These are phyloP conservation scores for Drosophila ezoana DNA, from an alignment of 2,888 invertebrate species.

Conservation along the genomic window DNA sequence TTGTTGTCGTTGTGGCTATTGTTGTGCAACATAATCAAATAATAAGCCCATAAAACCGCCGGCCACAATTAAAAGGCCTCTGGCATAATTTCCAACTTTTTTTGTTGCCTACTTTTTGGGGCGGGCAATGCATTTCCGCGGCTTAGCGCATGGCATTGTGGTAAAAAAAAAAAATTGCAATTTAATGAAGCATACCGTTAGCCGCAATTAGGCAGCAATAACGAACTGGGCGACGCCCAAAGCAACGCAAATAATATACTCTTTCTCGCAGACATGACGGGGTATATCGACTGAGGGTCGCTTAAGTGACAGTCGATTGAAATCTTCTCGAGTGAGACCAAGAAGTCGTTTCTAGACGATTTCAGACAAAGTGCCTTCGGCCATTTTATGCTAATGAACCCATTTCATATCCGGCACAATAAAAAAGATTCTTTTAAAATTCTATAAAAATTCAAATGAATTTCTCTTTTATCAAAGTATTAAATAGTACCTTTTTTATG, in stretches of 20 bases:
- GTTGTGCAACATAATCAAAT: slow-evolving; percentile 67
- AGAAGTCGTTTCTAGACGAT: too few relatives aligned
- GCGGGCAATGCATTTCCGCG: slow-evolving; percentile 60
- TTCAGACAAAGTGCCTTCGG: too few relatives aligned
- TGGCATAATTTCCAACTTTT: slow-evolving; percentile 49
- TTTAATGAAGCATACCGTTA: slow-evolving; percentile 75
- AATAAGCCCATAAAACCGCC: slow-evolving; percentile 75
- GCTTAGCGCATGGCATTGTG: slow-evolving; percentile 46
- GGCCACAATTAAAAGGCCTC: slow-evolving; percentile 71
- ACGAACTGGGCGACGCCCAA: slow-evolving; percentile 21
- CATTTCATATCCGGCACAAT: too few relatives aligned
- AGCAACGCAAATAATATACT: slow-evolving; percentile 7
- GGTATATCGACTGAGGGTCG: slow-evolving; percentile 11
- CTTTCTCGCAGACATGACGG: not conserved
- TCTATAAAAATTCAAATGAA: too few relatives aligned
- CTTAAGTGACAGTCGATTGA: too few relatives aligned
- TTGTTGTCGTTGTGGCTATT: slow-evolving; percentile 9
- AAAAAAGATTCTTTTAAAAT: too few relatives aligned
- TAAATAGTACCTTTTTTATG: too few relatives aligned
- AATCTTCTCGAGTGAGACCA: too few relatives aligned
- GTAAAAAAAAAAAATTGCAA: slow-evolving; percentile 58
- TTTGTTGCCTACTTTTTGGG: slow-evolving; percentile 53
- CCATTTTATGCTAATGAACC: too few relatives aligned
- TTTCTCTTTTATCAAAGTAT: too few relatives aligned
- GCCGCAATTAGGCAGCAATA: slow-evolving; percentile 69